A percentile compares a stretch with the other conserved stretches of the same genome.
Conservation (phyloP, 2,113 vertebrate genomes). For the Ctenomys sociabilis region DNA sequence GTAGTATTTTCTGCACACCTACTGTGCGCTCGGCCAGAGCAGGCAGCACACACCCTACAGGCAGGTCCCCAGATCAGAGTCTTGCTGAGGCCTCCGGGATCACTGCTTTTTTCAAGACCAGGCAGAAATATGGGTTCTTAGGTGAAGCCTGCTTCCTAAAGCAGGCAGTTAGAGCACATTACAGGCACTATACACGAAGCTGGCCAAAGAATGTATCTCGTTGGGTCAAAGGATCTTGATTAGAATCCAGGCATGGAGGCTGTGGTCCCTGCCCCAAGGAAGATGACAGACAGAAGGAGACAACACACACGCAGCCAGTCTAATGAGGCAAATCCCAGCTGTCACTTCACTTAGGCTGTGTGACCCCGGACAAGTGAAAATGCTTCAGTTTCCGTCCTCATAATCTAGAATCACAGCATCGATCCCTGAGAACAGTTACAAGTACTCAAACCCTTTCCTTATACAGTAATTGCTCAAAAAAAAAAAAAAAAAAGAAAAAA, state of each 20-base stretch:
- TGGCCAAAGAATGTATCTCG: neutral
- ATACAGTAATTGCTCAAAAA: neutral
- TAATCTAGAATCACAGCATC: neutral
- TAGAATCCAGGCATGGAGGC: neutral
- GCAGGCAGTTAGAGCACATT: neutral
- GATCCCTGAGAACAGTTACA: fast-evolving
- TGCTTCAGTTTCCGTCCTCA: neutral
- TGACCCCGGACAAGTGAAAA: neutral
- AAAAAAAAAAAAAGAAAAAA: no score
- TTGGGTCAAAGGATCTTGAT: neutral
- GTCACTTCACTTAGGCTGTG: neutral
- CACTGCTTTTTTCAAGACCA: neutral
- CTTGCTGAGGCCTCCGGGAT: neutral
- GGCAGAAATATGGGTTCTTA: neutral
- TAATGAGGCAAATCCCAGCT: neutral
- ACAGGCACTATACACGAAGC: neutral
- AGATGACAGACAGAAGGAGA: neutral
- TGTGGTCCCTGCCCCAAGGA: neutral
- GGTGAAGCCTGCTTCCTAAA: neutral
- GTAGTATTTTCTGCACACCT: neutral
- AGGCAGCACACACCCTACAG: neutral
- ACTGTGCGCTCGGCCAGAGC: neutral
- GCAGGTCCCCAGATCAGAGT: neutral
- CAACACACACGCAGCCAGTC: neutral
- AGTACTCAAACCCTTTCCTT: neutral